phyloP scores from a whole-genome alignment of 2,113 vertebrate genomes.

The Calypte anna region DNA sequence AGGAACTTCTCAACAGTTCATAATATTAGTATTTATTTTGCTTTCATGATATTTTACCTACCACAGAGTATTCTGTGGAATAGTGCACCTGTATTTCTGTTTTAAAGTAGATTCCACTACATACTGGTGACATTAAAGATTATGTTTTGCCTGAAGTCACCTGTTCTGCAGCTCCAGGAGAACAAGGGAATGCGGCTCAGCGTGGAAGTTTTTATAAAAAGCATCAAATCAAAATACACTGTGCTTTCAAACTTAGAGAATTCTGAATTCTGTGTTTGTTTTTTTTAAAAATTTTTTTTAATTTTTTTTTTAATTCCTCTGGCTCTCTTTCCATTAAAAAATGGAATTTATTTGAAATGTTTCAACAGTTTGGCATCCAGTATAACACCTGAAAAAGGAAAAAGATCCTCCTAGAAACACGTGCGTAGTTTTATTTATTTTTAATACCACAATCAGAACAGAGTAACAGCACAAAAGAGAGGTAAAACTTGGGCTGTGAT shows the following conservation, averaged over 20 bases:
- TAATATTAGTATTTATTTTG: not conserved
- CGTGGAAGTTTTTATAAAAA: fast-evolving
- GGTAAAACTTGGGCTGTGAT: not conserved
- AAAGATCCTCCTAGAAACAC: not conserved
- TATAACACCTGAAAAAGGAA: not conserved
- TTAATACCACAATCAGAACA: not conserved
- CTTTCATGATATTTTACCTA: not conserved
- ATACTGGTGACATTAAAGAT: not conserved
- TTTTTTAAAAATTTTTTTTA: not conserved
- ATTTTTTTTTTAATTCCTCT: not conserved
- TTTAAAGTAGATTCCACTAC: not conserved
- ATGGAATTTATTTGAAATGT: not conserved
- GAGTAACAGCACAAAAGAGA: not conserved
- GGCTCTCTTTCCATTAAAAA: not conserved
- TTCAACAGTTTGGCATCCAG: not conserved
- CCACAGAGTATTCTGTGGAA: not conserved
- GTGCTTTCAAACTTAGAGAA: not conserved
- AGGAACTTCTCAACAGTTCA: not conserved
- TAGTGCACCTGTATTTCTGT: not conserved
- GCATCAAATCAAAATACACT: not conserved
- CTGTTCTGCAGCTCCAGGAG: not conserved
- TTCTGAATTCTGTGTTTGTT: not conserved
- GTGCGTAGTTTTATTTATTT: not conserved
- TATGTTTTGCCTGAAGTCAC: not conserved
- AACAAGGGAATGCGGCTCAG: not conserved